Evolutionary conservation across 2,797 vertebrate genomes (phyloP).

Genomic region (Myripristis murdjan): DNA sequence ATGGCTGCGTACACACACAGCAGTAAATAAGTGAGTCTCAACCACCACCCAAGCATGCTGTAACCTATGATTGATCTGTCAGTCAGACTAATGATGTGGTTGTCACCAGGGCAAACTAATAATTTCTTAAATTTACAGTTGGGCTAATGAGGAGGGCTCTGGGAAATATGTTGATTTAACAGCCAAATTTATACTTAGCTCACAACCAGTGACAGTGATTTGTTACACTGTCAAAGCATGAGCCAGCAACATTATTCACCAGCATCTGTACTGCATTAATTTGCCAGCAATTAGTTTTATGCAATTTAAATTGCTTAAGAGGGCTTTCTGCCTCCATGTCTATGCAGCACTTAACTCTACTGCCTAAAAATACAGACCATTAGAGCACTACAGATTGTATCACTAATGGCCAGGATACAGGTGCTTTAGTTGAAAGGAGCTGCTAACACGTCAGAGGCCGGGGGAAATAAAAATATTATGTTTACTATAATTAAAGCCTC

Average conservation of each 20-base stretch:
- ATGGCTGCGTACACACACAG: slow-evolving; percentile 12
- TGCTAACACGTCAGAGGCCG: slow-evolving; percentile 47
- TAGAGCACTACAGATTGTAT: slow-evolving; percentile 27
- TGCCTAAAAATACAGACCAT: slow-evolving; percentile 54
- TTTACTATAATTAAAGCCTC: slow-evolving; percentile 68
- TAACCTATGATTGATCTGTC: slow-evolving; percentile 54
- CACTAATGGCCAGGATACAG: slow-evolving; percentile 77
- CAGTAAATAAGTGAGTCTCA: slow-evolving; percentile 24
- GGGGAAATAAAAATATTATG: slow-evolving; percentile 78
- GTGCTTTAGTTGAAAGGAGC: slow-evolving; percentile 64
- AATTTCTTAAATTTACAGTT: slow-evolving; percentile 29
- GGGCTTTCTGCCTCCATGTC: slow-evolving; percentile 19
- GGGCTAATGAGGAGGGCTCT: neutral
- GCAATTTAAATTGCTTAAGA: slow-evolving; percentile 16
- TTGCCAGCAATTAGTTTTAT: slow-evolving; percentile 5
- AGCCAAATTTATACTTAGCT: neutral
- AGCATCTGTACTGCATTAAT: too few relatives aligned
- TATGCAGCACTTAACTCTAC: neutral
- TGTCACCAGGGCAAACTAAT: slow-evolving; percentile 41
- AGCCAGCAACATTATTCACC: neutral
- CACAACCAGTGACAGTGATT: neutral
- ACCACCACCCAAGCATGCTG: slow-evolving; percentile 13
- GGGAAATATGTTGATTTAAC: neutral
- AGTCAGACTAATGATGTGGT: slow-evolving; percentile 32
- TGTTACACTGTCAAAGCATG: too few relatives aligned